Evolutionary conservation across 2,113 vertebrate species (phyloP), one percentile per base, ranked within the genome.

Genomic region (Ciconia boyciana): DNA sequence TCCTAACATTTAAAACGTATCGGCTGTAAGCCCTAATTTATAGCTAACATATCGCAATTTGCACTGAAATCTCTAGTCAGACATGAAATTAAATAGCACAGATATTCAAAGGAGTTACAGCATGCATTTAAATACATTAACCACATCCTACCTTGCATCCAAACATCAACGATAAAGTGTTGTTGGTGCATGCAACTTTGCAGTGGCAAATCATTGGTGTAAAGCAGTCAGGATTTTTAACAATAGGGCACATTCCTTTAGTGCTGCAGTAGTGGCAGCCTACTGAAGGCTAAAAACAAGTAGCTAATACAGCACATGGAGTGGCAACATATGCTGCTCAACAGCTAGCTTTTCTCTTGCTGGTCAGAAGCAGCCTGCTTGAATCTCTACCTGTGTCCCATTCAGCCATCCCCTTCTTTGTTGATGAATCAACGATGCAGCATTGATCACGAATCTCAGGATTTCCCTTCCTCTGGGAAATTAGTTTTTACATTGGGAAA

Each of bases 131-230:
- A 95, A 93, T 93, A 96, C 94, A 94, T 87, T 87, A 97, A 96
- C 87, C 94, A 89, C 83, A 46, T 98, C 99, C 98, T 99, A 99
- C 99, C 99, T 99, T 99, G 97, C 99, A 99, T 98, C 99, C 99
- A 98, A 99, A 99, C 99, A 99, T 99, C 98, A 99, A 98, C 95
- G 99, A 99, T 84, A 99, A 98, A 97, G 99, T 98, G 98, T 98
- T 99, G 99, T 99, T 99, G 98, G 98, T 98, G 97, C 99, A 99
- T 97, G 99, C 98, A 98, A 99, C 98, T 99, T 99, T 99, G 98
- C 99, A 99, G 98, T 99, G 99, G 98, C 99, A 99, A 97, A 99
- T 98, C 98, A 99, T 98, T 87, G 99, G 99, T 96, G 98, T 98
- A 95, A 98, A 98, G 98, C 99, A 98, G 97, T 98, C 98, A 87